Conservation (phyloP, 2,888 invertebrate genomes). For the Trissolcus brochymenae region DNA sequence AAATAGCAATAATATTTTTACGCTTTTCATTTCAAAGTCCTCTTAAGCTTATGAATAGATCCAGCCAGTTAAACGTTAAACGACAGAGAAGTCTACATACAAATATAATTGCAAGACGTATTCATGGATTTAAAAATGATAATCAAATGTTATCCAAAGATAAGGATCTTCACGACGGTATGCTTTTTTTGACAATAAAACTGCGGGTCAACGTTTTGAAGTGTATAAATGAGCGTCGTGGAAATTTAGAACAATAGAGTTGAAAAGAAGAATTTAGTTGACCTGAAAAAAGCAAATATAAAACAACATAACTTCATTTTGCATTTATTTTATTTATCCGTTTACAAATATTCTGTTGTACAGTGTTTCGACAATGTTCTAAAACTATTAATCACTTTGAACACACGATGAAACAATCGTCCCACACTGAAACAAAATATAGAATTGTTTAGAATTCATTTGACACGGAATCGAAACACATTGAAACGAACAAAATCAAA, state of each 20-base stretch:
- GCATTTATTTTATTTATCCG: background rate
- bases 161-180: conserved; percentile 33
- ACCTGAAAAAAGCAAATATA: background rate
- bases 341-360: conserved; percentile 11
- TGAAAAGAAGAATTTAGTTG: conserved; percentile 10
- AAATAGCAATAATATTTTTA: conserved; percentile 26
- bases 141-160: conserved; percentile 40
- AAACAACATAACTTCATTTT: background rate
- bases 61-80: conserved; percentile 45
- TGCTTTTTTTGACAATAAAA: too few relatives aligned
- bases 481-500: too few relatives aligned
- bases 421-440: too few relatives aligned
- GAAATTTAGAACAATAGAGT: conserved; percentile 5
- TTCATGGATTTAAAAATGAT: conserved; percentile 27
- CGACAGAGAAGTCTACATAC: conserved; percentile 25
- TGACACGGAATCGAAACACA: too few relatives aligned
- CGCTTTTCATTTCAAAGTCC: conserved; percentile 31
- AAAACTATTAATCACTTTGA: too few relatives aligned
- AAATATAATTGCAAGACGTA: conserved; percentile 47
- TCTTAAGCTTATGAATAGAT: conserved; percentile 21
- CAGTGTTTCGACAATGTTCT: too few relatives aligned
- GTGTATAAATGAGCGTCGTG: too few relatives aligned
- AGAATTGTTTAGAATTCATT: too few relatives aligned
- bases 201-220: too few relatives aligned
- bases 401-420: too few relatives aligned